Conservation (phyloP, 2,888 invertebrate species). For the Therioaphis trifolii region DNA sequence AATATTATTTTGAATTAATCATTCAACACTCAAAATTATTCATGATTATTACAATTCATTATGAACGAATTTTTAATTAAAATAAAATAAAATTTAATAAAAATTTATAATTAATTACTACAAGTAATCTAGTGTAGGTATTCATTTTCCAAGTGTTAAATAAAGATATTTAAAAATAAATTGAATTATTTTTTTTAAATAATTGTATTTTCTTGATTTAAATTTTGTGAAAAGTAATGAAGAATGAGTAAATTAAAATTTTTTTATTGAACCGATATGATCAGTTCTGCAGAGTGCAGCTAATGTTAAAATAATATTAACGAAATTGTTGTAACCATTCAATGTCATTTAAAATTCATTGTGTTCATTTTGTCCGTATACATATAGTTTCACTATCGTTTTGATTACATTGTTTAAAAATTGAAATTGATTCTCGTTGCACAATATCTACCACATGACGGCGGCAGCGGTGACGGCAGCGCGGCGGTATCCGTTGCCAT, state of each 20-base stretch:
- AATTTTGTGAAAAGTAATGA: not conserved
- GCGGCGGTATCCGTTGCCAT: conserved; percentile 39
- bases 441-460: conserved; percentile 35
- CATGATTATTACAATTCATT: no score
- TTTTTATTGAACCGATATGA: not conserved
- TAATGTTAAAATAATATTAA: not conserved
- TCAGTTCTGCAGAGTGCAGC: not conserved
- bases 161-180: not conserved
- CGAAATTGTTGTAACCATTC: conserved; percentile 9
- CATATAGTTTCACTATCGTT: conserved; percentile 36
- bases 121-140: no score
- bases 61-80: no score
- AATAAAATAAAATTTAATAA: no score
- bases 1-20: no score
- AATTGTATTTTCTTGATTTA: no score
- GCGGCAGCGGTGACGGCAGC: not conserved
- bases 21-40: no score
- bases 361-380: not conserved
- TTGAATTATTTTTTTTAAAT: no score
- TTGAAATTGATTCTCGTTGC: conserved; percentile 46
- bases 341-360: conserved; percentile 38
- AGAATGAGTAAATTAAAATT: not conserved
- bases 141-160: not conserved
- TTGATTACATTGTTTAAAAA: conserved; percentile 48
- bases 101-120: no score